phyloP scores from a whole-genome alignment of 2,113 vertebrate species.

The Oreochromis spilurus region DNA sequence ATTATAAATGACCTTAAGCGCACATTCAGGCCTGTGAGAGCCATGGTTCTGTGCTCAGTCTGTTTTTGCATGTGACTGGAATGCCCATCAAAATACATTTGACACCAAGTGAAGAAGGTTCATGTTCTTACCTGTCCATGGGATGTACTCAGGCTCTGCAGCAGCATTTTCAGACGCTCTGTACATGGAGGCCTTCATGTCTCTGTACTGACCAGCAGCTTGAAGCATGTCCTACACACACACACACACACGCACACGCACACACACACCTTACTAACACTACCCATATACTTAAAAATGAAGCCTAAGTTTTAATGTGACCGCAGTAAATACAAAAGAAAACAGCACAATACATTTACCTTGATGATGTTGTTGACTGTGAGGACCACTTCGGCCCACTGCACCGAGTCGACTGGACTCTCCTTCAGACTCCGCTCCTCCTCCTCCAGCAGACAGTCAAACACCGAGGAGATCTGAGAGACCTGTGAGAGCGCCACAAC shows the following conservation, averaged over 20 bases:
- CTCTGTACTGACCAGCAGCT: slow-evolving; percentile 85
- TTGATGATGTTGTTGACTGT: slow-evolving; percentile 86
- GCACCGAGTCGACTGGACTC: slow-evolving; percentile 70
- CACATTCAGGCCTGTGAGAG: not conserved
- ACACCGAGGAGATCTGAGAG: slow-evolving; percentile 87
- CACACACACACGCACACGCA: not conserved
- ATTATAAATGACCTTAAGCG: not conserved
- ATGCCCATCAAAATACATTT: rapidly evolving
- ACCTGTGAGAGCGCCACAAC: slow-evolving; percentile 69
- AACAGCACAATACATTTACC: slow-evolving; percentile 60
- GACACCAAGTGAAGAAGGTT: not conserved
- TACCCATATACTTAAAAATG: not conserved
- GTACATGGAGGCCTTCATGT: slow-evolving; percentile 81
- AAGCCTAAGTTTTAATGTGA: not conserved
- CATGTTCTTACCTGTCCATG: slow-evolving; percentile 85
- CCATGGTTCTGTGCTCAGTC: not conserved
- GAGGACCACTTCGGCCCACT: slow-evolving; percentile 86
- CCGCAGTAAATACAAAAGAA: not conserved
- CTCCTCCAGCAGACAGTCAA: slow-evolving; percentile 88
- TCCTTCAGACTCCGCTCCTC: slow-evolving; percentile 86
- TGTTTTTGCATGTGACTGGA: not conserved
- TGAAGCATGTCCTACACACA: slow-evolving; percentile 86
- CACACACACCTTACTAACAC: not conserved
- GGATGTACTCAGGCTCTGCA: slow-evolving; percentile 85
- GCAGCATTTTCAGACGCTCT: slow-evolving; percentile 72